Conservation (phyloP, 2,888 invertebrate species). For the Spilosoma lubricipeda region DNA sequence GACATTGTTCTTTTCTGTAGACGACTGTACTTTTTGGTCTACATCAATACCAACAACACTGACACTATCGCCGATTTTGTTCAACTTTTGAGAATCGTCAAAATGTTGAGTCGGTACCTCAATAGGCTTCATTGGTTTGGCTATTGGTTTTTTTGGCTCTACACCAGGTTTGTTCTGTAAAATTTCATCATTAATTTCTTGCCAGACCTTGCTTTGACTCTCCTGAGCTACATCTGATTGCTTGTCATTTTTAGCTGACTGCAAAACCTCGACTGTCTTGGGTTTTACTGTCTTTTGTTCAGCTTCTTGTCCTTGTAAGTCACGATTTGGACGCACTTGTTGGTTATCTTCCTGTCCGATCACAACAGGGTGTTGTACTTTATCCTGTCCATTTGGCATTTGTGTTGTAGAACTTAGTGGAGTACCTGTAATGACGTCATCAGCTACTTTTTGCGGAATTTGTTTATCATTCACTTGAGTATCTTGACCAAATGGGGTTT, state of each 20-base stretch:
- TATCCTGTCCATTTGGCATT: slow-evolving; percentile 9
- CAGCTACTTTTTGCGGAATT: neutral
- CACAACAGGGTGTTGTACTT: slow-evolving; percentile 10
- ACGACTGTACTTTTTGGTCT: neutral
- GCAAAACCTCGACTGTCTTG: neutral
- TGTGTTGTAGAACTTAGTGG: slow-evolving; percentile 3
- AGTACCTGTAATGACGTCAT: neutral
- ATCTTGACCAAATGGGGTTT: neutral
- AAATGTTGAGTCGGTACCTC: neutral
- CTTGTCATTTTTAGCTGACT: neutral
- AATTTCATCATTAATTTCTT: neutral
- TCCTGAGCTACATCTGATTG: slow-evolving; percentile 1
- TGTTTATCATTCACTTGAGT: slow-evolving; percentile 1
- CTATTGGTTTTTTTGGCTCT: neutral
- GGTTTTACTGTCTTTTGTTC: slow-evolving; percentile 18
- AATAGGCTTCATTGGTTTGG: neutral
- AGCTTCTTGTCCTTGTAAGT: slow-evolving; percentile 25
- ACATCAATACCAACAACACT: neutral
- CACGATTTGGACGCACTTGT: slow-evolving; percentile 27
- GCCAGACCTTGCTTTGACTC: neutral
- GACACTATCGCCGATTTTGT: neutral
- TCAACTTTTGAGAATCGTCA: neutral
- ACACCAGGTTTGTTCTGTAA: neutral
- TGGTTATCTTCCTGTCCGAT: slow-evolving; percentile 15
- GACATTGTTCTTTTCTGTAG: neutral